Base-by-base conservation (phyloP, 2,113 vertebrate species). In the Himantopus leucocephalus region DNA sequence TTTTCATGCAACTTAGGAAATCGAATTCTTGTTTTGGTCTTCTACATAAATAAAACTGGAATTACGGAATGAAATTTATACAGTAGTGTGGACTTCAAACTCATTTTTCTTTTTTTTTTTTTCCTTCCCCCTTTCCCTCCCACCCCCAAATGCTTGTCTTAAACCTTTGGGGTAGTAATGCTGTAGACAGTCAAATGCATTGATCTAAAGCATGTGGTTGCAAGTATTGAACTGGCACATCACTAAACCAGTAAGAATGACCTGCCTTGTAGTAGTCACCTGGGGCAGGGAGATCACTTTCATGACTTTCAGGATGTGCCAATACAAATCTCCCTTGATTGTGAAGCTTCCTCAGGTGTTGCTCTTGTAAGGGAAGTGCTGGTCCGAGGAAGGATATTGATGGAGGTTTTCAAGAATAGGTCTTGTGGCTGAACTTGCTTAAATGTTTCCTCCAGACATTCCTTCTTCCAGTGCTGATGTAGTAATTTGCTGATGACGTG, bases 21-120 rank as follows among this genome's bases (percentile, higher is more conserved):
- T 47, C 9, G 72, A 84, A 72, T 87, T 94, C 88, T 96, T 94
- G 76, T 79, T 93, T 90, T 92, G 66, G 39, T 56, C 82, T 92
- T 90, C 53, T 82, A 12, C 39, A 76, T 62, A 85, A 90, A 83
- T 88, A 83, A 94, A 95, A 63, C 41, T 82, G 53, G 39, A 75
- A 32, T 83, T 74, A 27, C 10, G 76, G 67, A 55, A 58, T 39
- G 50, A 58, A 76, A 76, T 90, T 62, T 43, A 14, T 80, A 23
- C 32, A n/a, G 27, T 41, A n/a, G 13, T 4, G 0, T 56, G 62
- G 18, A 52, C 18, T 79, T 82, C 4, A 37, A 53, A 20, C 3
- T 74, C 3, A 32, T 34, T 58, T 58, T 48, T 14, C 32, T 34
- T 66, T 17, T 27, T 23, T 14, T 17, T 26, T 35, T 30, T 8